Evolutionary conservation across 53 echinoderm and acorn worm genomes (phyloP).

Genomic region (Stichopus horrens): DNA sequence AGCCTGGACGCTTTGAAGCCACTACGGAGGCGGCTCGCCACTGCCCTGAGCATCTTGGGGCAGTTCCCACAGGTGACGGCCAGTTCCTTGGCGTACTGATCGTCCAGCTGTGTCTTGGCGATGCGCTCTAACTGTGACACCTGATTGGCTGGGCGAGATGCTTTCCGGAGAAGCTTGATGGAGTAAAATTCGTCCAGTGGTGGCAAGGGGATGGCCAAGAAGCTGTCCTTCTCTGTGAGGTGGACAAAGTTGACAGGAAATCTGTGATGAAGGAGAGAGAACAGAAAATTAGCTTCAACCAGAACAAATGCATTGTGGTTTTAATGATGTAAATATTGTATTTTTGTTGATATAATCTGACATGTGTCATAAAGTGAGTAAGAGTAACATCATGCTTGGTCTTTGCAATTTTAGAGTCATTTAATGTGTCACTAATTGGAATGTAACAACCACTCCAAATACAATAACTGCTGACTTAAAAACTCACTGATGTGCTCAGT

Average conservation of each 20-base stretch:
- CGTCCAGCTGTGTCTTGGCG: constrained; percentile 44
- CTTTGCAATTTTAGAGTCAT: no score
- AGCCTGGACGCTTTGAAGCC: constrained; percentile 62
- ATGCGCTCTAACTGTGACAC: background rate
- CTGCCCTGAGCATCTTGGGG: constrained; percentile 77
- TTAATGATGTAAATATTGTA: background rate
- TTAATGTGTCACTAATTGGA: no score
- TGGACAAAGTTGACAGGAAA: constrained; percentile 4
- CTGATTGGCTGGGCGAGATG: constrained; percentile 36
- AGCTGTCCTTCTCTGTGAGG: constrained; percentile 47
- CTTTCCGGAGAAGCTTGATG: constrained; percentile 68
- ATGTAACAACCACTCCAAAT: no score
- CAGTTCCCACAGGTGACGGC: constrained; percentile 77
- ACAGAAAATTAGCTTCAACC: background rate
- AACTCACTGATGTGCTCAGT: no score
- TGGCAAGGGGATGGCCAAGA: constrained; percentile 65
- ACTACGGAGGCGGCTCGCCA: constrained; percentile 75
- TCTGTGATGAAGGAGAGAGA: background rate
- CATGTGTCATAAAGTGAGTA: no score
- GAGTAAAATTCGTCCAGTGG: constrained; percentile 72
- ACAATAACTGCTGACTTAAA: no score
- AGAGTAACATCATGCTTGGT: no score
- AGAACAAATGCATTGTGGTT: background rate
- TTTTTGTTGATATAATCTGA: background rate
- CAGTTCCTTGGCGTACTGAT: constrained; percentile 57